Base-by-base conservation (phyloP, 1,140 invertebrate species). In the Tenebrio molitor region DNA sequence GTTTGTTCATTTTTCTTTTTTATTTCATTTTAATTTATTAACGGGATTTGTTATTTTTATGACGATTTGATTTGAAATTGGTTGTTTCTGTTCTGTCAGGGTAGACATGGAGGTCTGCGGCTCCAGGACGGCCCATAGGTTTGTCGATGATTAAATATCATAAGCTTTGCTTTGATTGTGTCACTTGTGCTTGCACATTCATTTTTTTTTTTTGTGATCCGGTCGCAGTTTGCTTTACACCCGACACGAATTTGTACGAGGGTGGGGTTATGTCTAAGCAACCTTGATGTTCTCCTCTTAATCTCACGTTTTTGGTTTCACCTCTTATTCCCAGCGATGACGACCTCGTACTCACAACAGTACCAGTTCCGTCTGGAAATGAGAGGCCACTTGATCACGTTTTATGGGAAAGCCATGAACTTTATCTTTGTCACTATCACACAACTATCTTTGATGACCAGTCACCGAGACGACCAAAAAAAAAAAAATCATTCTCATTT, bases 41-140 rank as follows among this genome's bases (percentile, higher is more conserved):
- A 23, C 65, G 19, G 23, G 63, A 53, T 72, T 41, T 46, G 25
- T 53, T 70, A 39, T 65, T 69, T 58, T 73, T 41, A 23, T 21
- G 17, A 21, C 17, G 4, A 23, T 36, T 34, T 64, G 29, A 66
- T 65, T 46, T 73, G 41, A 50, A 71, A 36, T 58, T 67, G 33
- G 23, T 67, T 71, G 25, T 72, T 72, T 73, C 66, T 68, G 50
- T 73, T 69, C 65, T 81, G 84, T 83, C 86, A 88, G 87, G 86
- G 86, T 87, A 85, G 87, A 88, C 83, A 84, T 87, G 85, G 87
- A 88, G 83, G 84, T 86, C 81, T 86, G 84, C 86, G 85, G 84
- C 83, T 84, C 87, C 82, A 86, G 87, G 87, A 88, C 85, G 83
- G 84, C 86, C 78, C 87, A 87, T 88, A 88, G 87, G 87, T 88